Percentiles rank a stretch among this genome's conserved stretches.
These are phyloP conservation scores for Xanthia togata DNA, from an alignment of 2,888 invertebrate genomes.

Conservation along the genomic window DNA sequence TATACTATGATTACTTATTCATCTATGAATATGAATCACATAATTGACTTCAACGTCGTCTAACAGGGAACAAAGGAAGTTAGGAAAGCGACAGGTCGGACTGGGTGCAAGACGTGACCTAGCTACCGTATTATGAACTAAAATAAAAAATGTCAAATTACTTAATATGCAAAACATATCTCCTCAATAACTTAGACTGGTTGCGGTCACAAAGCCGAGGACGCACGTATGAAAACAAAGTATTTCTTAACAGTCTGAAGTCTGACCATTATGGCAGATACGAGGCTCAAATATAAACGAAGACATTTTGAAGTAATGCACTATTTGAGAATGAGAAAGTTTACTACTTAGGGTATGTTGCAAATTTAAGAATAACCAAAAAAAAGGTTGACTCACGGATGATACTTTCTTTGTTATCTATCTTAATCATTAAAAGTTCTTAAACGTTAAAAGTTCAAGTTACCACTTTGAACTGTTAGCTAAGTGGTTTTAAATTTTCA, in stretches of 20 bases:
- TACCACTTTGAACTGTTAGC: not conserved
- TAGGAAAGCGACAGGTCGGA: not conserved
- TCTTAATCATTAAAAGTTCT: not conserved
- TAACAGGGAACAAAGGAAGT: too few relatives aligned
- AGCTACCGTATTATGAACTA: not conserved
- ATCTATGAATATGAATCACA: not conserved
- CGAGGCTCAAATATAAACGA: slow-evolving; percentile 42
- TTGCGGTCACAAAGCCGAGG: slow-evolving; percentile 19
- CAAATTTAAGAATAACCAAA: not conserved
- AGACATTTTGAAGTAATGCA: slow-evolving; percentile 9
- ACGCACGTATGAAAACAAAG: slow-evolving; percentile 37
- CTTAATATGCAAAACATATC: slow-evolving; percentile 5
- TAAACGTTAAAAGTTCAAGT: too few relatives aligned
- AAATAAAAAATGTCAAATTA: not conserved
- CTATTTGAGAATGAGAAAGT: slow-evolving; percentile 35
- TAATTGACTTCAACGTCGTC: not conserved
- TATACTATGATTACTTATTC: too few relatives aligned
- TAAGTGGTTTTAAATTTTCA: not conserved
- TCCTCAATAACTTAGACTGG: slow-evolving; percentile 7
- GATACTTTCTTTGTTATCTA: not conserved
- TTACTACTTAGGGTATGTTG: not conserved
- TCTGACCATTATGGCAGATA: slow-evolving; percentile 3
- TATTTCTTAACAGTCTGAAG: slow-evolving; percentile 33
- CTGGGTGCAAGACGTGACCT: not conserved
- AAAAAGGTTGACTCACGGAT: not conserved